These are phyloP conservation scores for Corvus cornix DNA, from an alignment of 2,113 vertebrate genomes.

Conservation along the genomic window DNA sequence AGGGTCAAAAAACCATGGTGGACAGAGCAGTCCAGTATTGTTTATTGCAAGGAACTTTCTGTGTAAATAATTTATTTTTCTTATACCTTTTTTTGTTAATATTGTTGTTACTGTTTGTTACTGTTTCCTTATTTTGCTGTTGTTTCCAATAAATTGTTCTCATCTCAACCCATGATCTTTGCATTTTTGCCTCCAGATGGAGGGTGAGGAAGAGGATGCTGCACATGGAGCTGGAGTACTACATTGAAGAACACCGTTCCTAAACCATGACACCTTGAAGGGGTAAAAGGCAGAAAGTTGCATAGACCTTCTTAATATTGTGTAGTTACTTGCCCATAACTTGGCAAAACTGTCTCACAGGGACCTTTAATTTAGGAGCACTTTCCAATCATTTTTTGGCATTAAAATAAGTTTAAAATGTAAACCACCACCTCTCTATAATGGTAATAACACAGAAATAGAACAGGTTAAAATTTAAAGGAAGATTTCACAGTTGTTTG, in stretches of 20 bases:
- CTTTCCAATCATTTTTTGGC: not conserved
- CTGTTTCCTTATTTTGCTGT: not conserved
- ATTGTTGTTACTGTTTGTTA: not conserved
- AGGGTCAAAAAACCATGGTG: rapidly evolving
- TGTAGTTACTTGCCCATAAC: not conserved
- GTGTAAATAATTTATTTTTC: not conserved
- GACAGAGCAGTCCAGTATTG: not conserved
- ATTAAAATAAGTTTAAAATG: not conserved
- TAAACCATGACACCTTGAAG: not conserved
- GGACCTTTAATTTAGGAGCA: not conserved
- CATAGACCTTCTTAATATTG: not conserved
- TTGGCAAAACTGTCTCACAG: not conserved
- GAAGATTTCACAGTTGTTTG: not conserved
- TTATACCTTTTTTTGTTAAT: not conserved
- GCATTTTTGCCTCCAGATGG: not conserved
- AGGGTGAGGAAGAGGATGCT: not conserved
- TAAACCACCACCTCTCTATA: not conserved
- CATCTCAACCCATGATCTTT: not conserved
- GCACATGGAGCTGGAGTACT: not conserved
- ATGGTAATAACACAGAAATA: not conserved
- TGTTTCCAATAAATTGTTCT: not conserved
- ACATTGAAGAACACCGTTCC: rapidly evolving
- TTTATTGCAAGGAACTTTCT: not conserved
- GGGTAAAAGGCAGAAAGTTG: not conserved
- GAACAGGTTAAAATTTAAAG: not conserved